Conservation (phyloP, 2,888 invertebrate species). For the Nomada flava region DNA sequence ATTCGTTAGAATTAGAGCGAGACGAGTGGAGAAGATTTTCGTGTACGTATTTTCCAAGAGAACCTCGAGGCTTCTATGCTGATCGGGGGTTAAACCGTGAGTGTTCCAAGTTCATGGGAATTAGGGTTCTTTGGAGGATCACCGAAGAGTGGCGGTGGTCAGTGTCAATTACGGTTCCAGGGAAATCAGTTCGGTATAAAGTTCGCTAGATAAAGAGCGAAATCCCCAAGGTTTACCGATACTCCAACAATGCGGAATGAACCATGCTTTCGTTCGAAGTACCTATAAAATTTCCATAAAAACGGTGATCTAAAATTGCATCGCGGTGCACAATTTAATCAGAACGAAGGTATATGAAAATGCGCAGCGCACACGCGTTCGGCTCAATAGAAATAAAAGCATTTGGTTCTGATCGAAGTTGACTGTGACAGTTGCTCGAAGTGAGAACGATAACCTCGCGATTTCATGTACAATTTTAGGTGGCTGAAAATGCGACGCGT, state of each 20-base stretch:
- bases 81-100: neutral
- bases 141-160: conserved; percentile 14
- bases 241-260: neutral
- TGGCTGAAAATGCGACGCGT: conserved; percentile 32
- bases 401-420: neutral
- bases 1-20: neutral
- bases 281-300: neutral
- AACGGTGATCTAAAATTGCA: too few species aligned
- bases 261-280: conserved; percentile 1
- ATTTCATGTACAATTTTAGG: conserved; percentile 36
- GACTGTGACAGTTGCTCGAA: neutral
- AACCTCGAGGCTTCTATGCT: neutral
- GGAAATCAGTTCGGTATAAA: conserved; percentile 24
- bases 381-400: neutral
- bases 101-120: conserved; percentile 10
- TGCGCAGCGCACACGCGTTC: neutral
- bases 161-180: conserved; percentile 22
- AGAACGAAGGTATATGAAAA: neutral
- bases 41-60: neutral
- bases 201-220: conserved; percentile 12
- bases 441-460: neutral
- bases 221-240: conserved; percentile 14
- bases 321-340: too few species aligned
- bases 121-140: conserved; percentile 14
- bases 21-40: neutral